Percentiles rank a stretch among this genome's conserved stretches.
Evolutionary conservation across 2,888 invertebrate genomes (phyloP).

Genomic region (Tolmerus cingulatus): DNA sequence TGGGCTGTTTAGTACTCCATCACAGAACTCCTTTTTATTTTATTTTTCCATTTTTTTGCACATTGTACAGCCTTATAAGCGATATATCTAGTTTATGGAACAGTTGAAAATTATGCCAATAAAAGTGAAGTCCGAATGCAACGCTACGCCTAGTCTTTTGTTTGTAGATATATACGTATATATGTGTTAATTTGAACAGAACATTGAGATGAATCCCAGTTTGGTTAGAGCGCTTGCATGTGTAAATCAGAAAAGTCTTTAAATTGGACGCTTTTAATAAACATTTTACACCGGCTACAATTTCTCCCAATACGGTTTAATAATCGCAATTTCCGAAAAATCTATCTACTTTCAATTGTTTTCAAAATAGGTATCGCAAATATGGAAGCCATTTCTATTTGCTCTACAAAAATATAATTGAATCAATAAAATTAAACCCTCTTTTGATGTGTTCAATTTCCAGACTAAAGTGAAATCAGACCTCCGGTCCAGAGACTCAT

Average conservation of each 20-base stretch:
- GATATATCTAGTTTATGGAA: neutral
- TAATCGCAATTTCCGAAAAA: neutral
- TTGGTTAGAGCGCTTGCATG: constrained; percentile 6
- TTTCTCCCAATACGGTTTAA: neutral
- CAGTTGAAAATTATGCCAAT: neutral
- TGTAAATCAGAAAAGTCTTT: neutral
- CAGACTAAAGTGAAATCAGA: neutral
- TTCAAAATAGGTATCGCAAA: neutral
- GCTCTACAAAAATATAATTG: neutral
- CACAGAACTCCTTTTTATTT: neutral
- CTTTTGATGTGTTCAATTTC: neutral
- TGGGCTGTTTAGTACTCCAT: neutral
- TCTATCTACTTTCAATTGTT: neutral
- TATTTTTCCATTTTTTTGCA: constrained; percentile 10
- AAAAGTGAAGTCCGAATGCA: neutral
- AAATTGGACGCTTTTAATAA: neutral
- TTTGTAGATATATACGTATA: constrained; percentile 3
- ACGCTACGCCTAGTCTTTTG: neutral
- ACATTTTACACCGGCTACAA: neutral
- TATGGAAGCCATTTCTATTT: neutral
- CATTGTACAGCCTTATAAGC: constrained; percentile 23
- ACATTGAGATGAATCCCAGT: neutral
- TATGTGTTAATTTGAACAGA: constrained; percentile 13
- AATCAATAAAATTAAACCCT: neutral
- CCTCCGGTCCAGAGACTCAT: neutral